Evolutionary conservation across 64 coral and sea anemone genomes (phyloP).

Genomic region (Platygyra sinensis): DNA sequence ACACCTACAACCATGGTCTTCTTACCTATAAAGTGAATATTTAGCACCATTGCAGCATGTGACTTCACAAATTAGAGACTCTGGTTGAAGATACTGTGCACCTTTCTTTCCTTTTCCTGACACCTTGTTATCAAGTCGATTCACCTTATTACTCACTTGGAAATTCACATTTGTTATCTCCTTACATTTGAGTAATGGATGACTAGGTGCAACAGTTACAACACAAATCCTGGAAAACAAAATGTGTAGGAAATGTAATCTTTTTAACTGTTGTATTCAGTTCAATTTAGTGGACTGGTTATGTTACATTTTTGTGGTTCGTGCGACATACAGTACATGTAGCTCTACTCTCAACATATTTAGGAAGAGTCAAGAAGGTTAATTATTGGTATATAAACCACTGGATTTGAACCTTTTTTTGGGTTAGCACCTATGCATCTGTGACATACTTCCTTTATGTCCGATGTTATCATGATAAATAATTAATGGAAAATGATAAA

Average conservation of each 20-base stretch:
- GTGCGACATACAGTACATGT: too few species aligned
- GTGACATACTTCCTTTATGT: too few species aligned
- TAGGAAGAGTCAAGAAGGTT: too few species aligned
- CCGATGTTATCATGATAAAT: too few species aligned
- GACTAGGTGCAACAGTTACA: conserved; percentile 76
- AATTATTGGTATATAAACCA: too few species aligned
- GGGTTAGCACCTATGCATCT: too few species aligned
- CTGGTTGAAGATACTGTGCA: conserved; percentile 71
- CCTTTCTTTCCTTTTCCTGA: conserved; percentile 93
- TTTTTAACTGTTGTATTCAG: too few species aligned
- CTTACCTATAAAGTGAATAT: conserved; percentile 87
- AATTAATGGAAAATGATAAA: too few species aligned
- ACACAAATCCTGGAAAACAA: conserved; percentile 77
- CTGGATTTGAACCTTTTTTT: too few species aligned
- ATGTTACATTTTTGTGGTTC: neutral
- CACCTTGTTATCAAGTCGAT: conserved; percentile 92
- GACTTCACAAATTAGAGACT: conserved; percentile 75
- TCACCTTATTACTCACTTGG: conserved; percentile 85
- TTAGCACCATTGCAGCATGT: conserved; percentile 69
- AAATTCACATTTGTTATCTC: conserved; percentile 81
- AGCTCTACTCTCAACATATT: too few species aligned
- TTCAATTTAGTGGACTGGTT: neutral
- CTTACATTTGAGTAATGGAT: conserved; percentile 73
- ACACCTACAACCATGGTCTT: neutral
- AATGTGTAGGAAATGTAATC: too few species aligned